Evolutionary conservation across 1,140 invertebrate genomes (phyloP).

Genomic region (Rhopalosiphum maidis): DNA sequence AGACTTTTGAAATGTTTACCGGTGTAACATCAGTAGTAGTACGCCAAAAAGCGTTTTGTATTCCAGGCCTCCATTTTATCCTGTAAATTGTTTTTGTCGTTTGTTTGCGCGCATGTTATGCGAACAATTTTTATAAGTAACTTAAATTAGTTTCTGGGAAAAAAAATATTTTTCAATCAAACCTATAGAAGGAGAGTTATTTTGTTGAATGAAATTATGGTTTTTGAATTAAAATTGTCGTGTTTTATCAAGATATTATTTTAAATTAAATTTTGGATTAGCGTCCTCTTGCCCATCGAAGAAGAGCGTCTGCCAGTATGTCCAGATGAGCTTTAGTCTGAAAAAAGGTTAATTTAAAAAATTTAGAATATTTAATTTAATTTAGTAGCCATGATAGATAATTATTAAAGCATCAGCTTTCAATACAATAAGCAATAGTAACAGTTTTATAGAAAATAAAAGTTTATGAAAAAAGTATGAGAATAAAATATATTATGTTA

Average conservation of each 20-base stretch:
- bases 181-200: not conserved
- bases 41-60: not conserved
- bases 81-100: not conserved
- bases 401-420: not conserved
- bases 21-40: not conserved
- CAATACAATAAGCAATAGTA: not conserved
- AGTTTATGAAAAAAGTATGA: not conserved
- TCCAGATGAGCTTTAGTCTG: slow-evolving; percentile 95
- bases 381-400: not conserved
- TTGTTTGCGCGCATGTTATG: not conserved
- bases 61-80: not conserved
- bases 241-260: not conserved
- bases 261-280: slow-evolving; percentile 64
- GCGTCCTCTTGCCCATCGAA: slow-evolving; percentile 90
- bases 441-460: not conserved
- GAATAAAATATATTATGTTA: not conserved
- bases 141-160: not conserved
- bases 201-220: not conserved
- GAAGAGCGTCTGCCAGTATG: slow-evolving; percentile 87
- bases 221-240: not conserved
- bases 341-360: slow-evolving; percentile 64
- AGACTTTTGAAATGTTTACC: slow-evolving; percentile 14
- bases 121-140: not conserved
- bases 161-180: slow-evolving; percentile 7
- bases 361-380: not conserved